Base-by-base conservation (phyloP, 2,113 vertebrate genomes). In the Casuarius casuarius region DNA sequence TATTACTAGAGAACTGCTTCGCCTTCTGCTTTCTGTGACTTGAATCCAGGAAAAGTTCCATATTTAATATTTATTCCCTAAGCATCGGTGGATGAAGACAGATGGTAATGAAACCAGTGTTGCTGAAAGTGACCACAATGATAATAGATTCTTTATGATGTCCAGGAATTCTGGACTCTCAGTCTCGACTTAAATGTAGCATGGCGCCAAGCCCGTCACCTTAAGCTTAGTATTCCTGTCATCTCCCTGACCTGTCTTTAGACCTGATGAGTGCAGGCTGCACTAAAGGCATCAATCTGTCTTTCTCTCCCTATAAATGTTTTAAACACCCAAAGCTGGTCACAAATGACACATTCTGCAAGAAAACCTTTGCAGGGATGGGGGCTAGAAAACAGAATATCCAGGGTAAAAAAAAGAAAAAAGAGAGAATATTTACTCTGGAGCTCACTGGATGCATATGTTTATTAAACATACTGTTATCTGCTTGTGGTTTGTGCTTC, bases 111-210 rank as follows among this genome's bases (percentile, higher is more conserved):
- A 98, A 98, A 98, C 96, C 97, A 97, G 97, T 19, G 95, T 98
- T 98, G 98, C 97, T 98, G 97, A 98, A 98, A 98, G 98, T 97
- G 97, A 98, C 98, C 97, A 97, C 97, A 98, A 97, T 97, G 97
- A 98, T 98, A 98, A 98, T 98, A 98, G 97, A 98, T 98, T 98
- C 98, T 98, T 98, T 98, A 98, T 97, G 98, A 98, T 98, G 97
- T 98, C 98, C 98, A 98, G 98, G 98, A 98, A 97, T 98, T 96
- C 97, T 97, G 98, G 97, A 97, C 97, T 97, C 96, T 95, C 81
- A 89, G 97, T 98, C 98, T 98, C 94, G 46, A 96, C 96, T 98
- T 96, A 98, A 97, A 98, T 97, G 97, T 96, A 97, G 94, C 95
- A 96, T 97, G 98, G 97, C 98, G 97, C 97, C 98, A 96, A 97